Evolutionary conservation across 2,888 invertebrate genomes (phyloP), one percentile per base, ranked within the genome.

Genomic region (Torymus texanus): DNA sequence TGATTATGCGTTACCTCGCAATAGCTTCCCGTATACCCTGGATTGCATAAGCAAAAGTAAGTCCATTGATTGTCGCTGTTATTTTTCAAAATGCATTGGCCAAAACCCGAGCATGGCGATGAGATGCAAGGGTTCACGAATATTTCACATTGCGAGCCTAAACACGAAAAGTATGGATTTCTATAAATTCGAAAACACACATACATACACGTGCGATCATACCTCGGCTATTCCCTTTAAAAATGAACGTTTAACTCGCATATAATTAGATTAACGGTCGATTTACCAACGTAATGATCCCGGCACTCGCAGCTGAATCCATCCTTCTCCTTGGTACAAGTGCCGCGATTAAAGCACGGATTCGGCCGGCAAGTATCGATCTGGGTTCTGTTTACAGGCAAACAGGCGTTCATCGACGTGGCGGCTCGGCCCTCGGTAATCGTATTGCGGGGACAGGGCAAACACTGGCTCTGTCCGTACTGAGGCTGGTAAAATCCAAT

Each of bases 401-500:
- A 83, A 89, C 94, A 91, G n/a, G 86, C 84, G 82, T 90, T 87
- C 85, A 91, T 72, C 82, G 86, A 83, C 74, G 85, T 87, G 78
- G 92, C 87, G n/a, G 90, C 91, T 29, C 90, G 87, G 18, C 82
- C 83, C 1, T 83, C 78, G 18, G 93, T 92, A 61, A 92, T 92
- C 79, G 87, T 86, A 70, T 92, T 92, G 18, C 85, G 83, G 0
- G 94, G 94, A 88, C 94, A 94, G 8, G 90, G 86, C 4, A 92
- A 84, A 85, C 94, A 95, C 2, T 90, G 88, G 1, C 90, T 88
- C 85, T 92, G 91, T 4, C 94, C 94, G 84, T 92, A 92, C 14
- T 89, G 83, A 1, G 92, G 89, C 87, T 94, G 94, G 86, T 93
- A 94, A 72, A 91, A 92, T 0, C 94, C 94, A 63, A 91, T 79